Conservation (phyloP, 37 sponge, comb jelly and placozoan genomes). For the Bolinopsis microptera region DNA sequence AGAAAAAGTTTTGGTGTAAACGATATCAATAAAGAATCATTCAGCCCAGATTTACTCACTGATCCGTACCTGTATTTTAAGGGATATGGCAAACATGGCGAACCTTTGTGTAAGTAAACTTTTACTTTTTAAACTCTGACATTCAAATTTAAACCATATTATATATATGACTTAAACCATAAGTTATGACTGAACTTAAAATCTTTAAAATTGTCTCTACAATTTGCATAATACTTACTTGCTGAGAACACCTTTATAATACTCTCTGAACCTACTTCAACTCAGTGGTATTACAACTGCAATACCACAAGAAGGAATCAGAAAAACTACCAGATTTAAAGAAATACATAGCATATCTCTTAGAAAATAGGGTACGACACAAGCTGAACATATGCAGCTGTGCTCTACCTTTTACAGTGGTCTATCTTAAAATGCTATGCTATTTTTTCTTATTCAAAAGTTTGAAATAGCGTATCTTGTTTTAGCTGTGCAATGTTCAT, state of each 20-base stretch:
- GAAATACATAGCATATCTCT: conserved; percentile 60
- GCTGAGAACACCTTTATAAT: not conserved
- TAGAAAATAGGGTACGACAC: conserved; percentile 28
- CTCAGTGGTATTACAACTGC: conserved; percentile 60
- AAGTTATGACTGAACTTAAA: no score
- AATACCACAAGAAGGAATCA: conserved; percentile 60
- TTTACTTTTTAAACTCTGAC: not conserved
- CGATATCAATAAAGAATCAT: conserved; percentile 13
- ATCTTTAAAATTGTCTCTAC: no score
- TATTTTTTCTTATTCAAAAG: no score
- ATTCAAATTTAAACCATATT: no score
- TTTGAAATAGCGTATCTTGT: no score
- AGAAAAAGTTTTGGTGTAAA: conserved; percentile 66
- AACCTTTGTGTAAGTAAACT: conserved; percentile 16
- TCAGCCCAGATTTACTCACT: conserved; percentile 13
- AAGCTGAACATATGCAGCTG: not conserved
- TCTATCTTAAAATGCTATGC: no score
- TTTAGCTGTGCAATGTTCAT: no score
- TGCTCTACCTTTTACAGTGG: no score
- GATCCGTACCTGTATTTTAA: conserved; percentile 60
- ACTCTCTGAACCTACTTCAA: no score
- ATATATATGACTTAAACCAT: no score
- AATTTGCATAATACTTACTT: no score
- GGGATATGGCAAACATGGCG: conserved; percentile 39
- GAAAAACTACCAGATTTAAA: conserved; percentile 53